Conservation (phyloP, 1,140 invertebrate species). For the Bombyx mandarina region DNA sequence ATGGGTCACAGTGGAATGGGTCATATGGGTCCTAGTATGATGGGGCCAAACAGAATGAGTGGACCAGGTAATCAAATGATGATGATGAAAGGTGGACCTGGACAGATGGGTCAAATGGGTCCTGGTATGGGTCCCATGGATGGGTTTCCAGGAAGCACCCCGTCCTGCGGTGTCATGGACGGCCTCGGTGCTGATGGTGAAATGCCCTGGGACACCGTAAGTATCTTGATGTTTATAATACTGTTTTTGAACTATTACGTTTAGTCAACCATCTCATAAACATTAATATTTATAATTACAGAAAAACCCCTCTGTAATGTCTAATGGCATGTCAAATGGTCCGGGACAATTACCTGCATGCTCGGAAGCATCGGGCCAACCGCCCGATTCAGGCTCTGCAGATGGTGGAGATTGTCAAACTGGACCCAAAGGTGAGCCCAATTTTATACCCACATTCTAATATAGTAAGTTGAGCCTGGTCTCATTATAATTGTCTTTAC, state of each 20-base stretch:
- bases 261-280: too few species aligned
- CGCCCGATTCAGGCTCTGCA: constrained; percentile 12
- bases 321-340: constrained; percentile 59
- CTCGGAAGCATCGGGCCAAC: constrained; percentile 32
- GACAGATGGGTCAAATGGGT: constrained; percentile 61
- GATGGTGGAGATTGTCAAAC: constrained; percentile 62
- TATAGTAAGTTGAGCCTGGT: too few species aligned
- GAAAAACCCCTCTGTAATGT: constrained; percentile 68
- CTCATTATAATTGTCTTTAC: constrained; percentile 22
- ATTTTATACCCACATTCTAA: neutral
- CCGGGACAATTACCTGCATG: constrained; percentile 42
- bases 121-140: constrained; percentile 67
- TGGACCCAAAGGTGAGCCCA: constrained; percentile 50
- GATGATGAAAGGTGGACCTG: constrained; percentile 65
- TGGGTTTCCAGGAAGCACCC: constrained; percentile 69
- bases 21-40: constrained; percentile 69
- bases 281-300: constrained; percentile 18
- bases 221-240: constrained; percentile 21
- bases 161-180: constrained; percentile 70
- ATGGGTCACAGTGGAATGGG: constrained; percentile 70
- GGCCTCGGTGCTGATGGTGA: constrained; percentile 70
- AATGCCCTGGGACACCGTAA: constrained; percentile 71
- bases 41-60: constrained; percentile 58
- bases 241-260: too few species aligned
- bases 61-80: constrained; percentile 62